These are phyloP conservation scores for Chrysochloris asiatica DNA, from an alignment of 2,113 vertebrate species.

Conservation along the genomic window DNA sequence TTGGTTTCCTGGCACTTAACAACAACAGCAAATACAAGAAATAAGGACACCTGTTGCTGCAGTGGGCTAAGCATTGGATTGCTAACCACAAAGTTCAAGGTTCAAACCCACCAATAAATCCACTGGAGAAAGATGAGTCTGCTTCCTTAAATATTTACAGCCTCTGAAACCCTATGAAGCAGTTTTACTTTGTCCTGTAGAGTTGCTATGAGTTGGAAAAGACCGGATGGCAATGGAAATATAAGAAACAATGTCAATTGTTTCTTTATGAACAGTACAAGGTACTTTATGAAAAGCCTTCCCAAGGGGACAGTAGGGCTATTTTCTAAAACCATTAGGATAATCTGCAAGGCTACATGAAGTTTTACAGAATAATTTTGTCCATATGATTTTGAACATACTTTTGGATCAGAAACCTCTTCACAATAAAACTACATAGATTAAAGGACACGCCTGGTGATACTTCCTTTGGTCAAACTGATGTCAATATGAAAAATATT, in stretches of 20 bases:
- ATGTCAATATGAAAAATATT: background rate
- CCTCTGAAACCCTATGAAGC: background rate
- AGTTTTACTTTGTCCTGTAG: background rate
- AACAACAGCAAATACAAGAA: too few species aligned
- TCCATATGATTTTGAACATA: background rate
- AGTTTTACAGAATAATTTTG: background rate
- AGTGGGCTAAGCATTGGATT: background rate
- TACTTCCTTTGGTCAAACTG: background rate
- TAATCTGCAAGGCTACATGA: background rate
- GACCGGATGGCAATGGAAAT: background rate
- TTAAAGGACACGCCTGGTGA: background rate
- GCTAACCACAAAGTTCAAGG: background rate
- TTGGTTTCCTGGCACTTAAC: background rate
- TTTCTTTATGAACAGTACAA: background rate
- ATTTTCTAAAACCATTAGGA: background rate
- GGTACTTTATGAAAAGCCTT: background rate
- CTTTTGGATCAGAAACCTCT: background rate
- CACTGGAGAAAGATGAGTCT: too few species aligned
- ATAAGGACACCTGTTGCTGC: too few species aligned
- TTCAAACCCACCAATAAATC: too few species aligned
- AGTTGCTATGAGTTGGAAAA: background rate
- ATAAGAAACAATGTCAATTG: conserved; percentile 4
- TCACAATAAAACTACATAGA: background rate
- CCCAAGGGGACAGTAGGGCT: background rate
- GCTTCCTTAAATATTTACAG: too few species aligned